A percentile compares a stretch with the other conserved stretches of the same genome.
phyloP scores from a whole-genome alignment of 2,888 invertebrate species.

The Gymnoscelis rufifasciata region DNA sequence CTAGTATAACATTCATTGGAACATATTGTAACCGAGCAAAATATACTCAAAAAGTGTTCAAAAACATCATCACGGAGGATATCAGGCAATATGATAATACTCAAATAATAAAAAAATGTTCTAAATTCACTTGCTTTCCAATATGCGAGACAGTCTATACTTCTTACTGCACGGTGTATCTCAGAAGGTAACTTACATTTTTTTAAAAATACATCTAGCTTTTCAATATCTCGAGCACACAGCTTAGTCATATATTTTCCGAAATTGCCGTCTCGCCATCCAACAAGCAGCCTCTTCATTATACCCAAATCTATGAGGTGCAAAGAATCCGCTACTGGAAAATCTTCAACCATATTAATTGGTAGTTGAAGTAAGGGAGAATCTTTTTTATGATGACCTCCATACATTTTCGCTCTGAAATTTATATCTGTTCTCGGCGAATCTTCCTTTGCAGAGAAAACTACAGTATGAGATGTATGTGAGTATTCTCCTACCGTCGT shows the following conservation, averaged over 20 bases:
- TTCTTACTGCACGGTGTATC: constrained; percentile 7
- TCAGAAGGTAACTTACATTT: constrained; percentile 3
- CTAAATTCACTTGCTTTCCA: constrained; percentile 12
- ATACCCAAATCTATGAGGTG: constrained; percentile 32
- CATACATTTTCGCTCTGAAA: background rate
- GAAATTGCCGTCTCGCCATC: constrained; percentile 10
- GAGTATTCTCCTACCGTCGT: background rate
- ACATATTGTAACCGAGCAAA: constrained; percentile 9
- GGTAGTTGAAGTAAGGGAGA: background rate
- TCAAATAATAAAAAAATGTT: constrained; percentile 6
- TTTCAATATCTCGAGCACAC: constrained; percentile 1
- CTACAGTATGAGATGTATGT: background rate
- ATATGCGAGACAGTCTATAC: background rate
- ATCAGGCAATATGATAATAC: constrained; percentile 4
- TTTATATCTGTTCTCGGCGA: background rate
- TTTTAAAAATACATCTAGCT: background rate
- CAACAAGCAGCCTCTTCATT: constrained; percentile 23
- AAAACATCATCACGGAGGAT: background rate
- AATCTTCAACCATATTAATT: constrained; percentile 31
- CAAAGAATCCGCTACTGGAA: constrained; percentile 30
- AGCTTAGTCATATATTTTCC: constrained; percentile 5
- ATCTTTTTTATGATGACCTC: background rate
- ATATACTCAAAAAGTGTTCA: background rate
- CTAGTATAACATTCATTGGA: background rate
- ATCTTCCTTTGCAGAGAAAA: background rate